Conservation (phyloP, 2,797 vertebrate species). For the Sebastes miniatus region DNA sequence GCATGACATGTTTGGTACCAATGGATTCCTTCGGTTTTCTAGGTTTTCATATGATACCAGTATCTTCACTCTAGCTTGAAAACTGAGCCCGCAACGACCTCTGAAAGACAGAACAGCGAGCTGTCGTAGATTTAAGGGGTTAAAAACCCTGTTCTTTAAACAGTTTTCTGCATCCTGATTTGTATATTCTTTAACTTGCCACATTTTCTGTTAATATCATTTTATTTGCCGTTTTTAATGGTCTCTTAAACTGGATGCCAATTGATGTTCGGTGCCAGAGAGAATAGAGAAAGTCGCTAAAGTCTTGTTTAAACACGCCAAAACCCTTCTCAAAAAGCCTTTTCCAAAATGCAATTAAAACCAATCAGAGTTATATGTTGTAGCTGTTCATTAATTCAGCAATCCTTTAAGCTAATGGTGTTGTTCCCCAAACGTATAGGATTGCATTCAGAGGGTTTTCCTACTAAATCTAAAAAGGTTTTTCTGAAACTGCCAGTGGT, state of each 20-base stretch:
- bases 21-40: no score
- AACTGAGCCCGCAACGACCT: no score
- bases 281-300: neutral
- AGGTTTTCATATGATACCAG: no score
- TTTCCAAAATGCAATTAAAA: neutral
- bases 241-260: slow-evolving; percentile 3
- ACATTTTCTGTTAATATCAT: neutral
- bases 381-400: slow-evolving; percentile 1
- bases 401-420: neutral
- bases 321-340: neutral
- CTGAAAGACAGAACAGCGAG: neutral
- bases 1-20: no score
- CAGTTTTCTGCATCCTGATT: neutral
- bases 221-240: slow-evolving; percentile 5
- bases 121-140: neutral
- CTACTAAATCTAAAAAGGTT: neutral
- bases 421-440: neutral
- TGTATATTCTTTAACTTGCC: neutral
- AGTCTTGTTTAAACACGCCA: slow-evolving; percentile 4
- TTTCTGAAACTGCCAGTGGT: slow-evolving; percentile 57
- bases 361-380: neutral
- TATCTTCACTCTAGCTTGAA: no score
- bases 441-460: neutral
- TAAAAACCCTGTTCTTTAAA: slow-evolving; percentile 1
- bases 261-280: neutral